A percentile compares a stretch with the other conserved stretches of the same genome.
Conservation (phyloP, 1,140 invertebrate genomes). For the Metopolophium dirhodum region DNA sequence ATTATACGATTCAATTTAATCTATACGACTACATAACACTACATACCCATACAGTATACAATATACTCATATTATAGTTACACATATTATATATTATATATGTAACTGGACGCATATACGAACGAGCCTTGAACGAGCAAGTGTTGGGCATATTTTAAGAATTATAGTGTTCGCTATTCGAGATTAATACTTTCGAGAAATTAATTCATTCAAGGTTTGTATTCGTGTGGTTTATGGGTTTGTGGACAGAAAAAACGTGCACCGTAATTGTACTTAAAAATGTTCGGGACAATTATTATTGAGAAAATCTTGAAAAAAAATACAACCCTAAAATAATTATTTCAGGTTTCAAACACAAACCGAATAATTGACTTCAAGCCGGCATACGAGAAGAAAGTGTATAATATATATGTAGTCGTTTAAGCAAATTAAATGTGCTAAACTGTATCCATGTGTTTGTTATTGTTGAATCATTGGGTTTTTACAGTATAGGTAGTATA, state of each 20-base stretch:
- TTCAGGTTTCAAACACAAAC: neutral
- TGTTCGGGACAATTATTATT: neutral
- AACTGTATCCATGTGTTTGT: neutral
- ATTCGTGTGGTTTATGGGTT: neutral
- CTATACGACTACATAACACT: neutral
- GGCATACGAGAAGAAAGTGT: neutral
- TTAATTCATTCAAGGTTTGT: constrained; percentile 30
- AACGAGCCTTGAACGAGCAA: neutral
- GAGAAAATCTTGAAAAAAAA: neutral
- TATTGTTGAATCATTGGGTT: constrained; percentile 30
- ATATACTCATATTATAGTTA: too few species aligned
- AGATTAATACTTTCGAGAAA: neutral
- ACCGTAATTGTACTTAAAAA: neutral
- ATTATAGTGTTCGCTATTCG: neutral
- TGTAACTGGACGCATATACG: neutral
- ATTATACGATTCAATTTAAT: neutral
- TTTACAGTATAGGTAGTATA: neutral
- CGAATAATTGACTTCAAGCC: neutral
- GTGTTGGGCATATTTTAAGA: neutral
- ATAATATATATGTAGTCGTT: neutral
- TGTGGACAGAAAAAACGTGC: neutral
- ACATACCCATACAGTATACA: neutral
- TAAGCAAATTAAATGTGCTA: neutral
- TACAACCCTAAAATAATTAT: constrained; percentile 13
- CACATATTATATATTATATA: too few species aligned